Evolutionary conservation across 2,888 invertebrate genomes (phyloP), one percentile per base, ranked within the genome.

Genomic region (Apamea sordens): DNA sequence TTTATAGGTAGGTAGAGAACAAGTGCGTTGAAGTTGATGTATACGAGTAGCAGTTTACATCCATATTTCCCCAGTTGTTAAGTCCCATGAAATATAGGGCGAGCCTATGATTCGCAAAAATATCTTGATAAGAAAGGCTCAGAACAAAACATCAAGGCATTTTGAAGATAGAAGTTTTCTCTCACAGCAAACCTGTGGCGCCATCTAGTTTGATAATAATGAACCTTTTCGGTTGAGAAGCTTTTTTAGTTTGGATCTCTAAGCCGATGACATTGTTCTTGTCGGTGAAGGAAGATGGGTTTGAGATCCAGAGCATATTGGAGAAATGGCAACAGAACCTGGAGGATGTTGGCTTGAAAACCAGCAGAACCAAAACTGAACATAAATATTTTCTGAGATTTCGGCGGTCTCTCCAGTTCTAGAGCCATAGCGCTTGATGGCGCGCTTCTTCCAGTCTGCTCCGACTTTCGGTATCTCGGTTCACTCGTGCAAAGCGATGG

Each of bases 161-260:
- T n/a, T 69, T 11, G 21, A 50, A 32, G n/a, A 44, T 28, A 15
- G 15, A 61, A 18, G 1, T 64, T 24, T 36, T 24, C 36, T 36
- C 11, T 8, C 36, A 64, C 28, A 28, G 8, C 18, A 53, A 47
- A 64, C 70, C 15, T 67, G 67, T 84, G 8, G 73, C 73, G 82
- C 80, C 82, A 83, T 84, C 82, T 83, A 73, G 67, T 73, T n/a
- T 7, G 10, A 21, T 36, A 36, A 28, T 13, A 18, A 41, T 8
- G 44, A 71, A 81, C 24, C 11, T n/a, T 15, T 32, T 11, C 7
- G 2, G 15, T 41, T 50, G 3, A 11, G 2, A 36, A 47, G 24
- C 13, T 69, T 44, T 21, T 28, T 10, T 44, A 44, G 5, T 8
- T 8, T n/a, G n/a, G n/a, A n/a, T n/a, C n/a, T n/a, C n/a, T n/a